Base-by-base conservation (phyloP, 2,888 invertebrate genomes). In the Drosophila tanythrix region DNA sequence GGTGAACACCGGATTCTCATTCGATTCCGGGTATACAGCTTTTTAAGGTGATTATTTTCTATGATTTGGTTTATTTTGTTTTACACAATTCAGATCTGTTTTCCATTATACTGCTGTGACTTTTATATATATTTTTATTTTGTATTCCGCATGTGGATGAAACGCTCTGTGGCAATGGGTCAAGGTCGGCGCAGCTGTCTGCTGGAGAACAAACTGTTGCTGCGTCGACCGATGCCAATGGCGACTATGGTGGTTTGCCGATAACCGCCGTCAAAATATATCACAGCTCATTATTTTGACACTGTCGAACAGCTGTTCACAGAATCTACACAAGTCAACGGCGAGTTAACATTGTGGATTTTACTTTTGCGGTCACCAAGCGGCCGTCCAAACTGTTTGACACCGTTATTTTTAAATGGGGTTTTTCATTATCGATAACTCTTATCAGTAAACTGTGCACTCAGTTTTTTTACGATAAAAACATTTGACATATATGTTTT, bases 141-240 rank as follows among this genome's bases (percentile, higher is more conserved):
- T 21, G 21, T 21, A 21, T 21, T 21, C 21, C 21, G 21, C 50
- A 29, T 18, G 29, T 29, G 18, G 29, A 50, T 29, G 5, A 46
- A 46, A 46, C 46, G 13, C n/a, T 43, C 43, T 2, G 0, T 15
- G 8, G 7, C 1, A 21, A 21, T 11, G 48, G 13, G n/a, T 27
- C 43, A 21, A 21, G 25, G 43, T 1, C 64, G 68, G 46, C 76
- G 82, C 11, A 83, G 82, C 59, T 75, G 82, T 36, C 59, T 84
- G 43, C 80, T 57, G n/a, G 87, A 87, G 58, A 84, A 84, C 51
- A 66, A 70, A 18, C 60, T 71, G 31, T 8, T 74, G 69, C 64
- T 83, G 31, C 57, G 74, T 3, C 71, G 61, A 33, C 33, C 33
- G 56, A 36, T 38, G 36, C 50, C 69, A 10, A n/a, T 50, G 21